Base-by-base conservation (phyloP, 2,797 vertebrate species). In the Brotula barbata region DNA sequence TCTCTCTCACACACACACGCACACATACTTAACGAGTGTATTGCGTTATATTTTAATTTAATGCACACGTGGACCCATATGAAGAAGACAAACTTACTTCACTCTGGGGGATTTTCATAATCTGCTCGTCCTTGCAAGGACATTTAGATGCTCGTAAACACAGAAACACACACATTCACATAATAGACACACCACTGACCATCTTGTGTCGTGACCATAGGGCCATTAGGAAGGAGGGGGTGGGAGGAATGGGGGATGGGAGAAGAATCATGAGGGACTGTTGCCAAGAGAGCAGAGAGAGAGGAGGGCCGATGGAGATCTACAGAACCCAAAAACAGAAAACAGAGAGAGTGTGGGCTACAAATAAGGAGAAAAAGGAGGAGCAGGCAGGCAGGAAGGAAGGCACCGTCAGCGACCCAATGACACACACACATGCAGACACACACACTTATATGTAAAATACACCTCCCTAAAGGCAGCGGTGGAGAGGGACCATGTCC, bases 181-280 rank as follows among this genome's bases (percentile, higher is more conserved):
- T 13, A 23, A 37, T 34, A 53, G 21, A 54, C 59, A 68, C 47
- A 37, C 62, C 48, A 44, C 57, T 84, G 77, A 81, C 72, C 81
- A 84, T 77, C 64, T 78, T 81, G 80, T 76, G 78, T 77, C 73
- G 68, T 82, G 75, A 76, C 79, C 71, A 16, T 51, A 76, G 58
- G 85, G 79, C 65, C 64, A 76, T 73, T 73, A 72, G 78, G 74
- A 71, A 3, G 8, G 51, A 58, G 71, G 73, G 71, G 68, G 82
- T 58, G 51, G 41, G 77, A 43, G 46, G 54, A 11, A 39, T 80
- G 79, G 83, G 80, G 87, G 84, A 82, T 22, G 82, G 82, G 83
- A 55, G 31, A 47, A 41, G 65, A 55, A 52, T 46, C 59, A 76
- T 37, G 41, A 31, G 31, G 60, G 52, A 59, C 50, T 25, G 58